Conservation (phyloP, 2,113 vertebrate genomes). For the Rhynchomys soricoides region DNA sequence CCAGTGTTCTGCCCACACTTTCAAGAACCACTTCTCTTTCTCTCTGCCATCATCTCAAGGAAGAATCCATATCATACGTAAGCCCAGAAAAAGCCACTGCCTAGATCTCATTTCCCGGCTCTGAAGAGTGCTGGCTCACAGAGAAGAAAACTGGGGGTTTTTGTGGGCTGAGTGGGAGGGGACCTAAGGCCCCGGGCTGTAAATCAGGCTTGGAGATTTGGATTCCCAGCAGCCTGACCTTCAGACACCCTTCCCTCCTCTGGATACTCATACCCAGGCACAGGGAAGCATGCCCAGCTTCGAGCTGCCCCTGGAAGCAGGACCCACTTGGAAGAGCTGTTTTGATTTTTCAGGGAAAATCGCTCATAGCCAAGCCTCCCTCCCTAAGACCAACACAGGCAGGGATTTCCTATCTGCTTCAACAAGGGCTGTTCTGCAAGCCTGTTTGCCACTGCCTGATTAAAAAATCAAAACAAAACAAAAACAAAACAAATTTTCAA, state of each 20-base stretch:
- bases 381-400: slow-evolving; percentile 73
- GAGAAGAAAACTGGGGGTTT: slow-evolving; percentile 42
- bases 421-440: background rate
- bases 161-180: slow-evolving; percentile 44
- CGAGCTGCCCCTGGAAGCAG: slow-evolving; percentile 45
- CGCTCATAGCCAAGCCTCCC: slow-evolving; percentile 63
- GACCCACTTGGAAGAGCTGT: slow-evolving; percentile 59
- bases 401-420: slow-evolving; percentile 2
- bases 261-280: slow-evolving; percentile 48
- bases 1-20: background rate
- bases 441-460: background rate
- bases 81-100: slow-evolving; percentile 44
- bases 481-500: too few relatives aligned
- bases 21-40: slow-evolving; percentile 33
- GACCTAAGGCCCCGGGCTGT: background rate
- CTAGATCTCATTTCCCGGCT: slow-evolving; percentile 36
- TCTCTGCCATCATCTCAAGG: slow-evolving; percentile 12
- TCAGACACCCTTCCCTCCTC: slow-evolving; percentile 24
- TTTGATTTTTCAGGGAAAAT: slow-evolving; percentile 77
- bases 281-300: slow-evolving; percentile 33
- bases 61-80: slow-evolving; percentile 55
- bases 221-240: slow-evolving; percentile 63
- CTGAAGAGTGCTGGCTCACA: background rate
- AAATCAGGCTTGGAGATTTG: slow-evolving; percentile 69
- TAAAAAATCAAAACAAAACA: background rate